Percentiles rank a stretch among this genome's conserved stretches.
phyloP scores from a whole-genome alignment of 2,888 invertebrate species.

The Bembecia ichneumoniformis region DNA sequence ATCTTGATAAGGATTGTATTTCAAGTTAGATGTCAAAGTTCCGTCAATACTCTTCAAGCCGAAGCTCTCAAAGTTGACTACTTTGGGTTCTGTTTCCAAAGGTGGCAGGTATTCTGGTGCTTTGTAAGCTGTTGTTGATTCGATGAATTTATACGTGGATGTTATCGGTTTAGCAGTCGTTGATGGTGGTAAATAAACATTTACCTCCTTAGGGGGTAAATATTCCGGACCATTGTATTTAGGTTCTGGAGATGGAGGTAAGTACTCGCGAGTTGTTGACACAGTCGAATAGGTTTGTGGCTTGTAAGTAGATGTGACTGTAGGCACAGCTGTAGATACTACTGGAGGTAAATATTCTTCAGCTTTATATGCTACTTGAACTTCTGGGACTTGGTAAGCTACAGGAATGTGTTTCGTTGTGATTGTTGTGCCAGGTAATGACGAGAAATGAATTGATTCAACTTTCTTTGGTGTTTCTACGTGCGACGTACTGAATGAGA shows the following conservation, averaged over 20 bases:
- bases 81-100: constrained; percentile 18
- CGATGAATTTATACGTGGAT: constrained; percentile 28
- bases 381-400: constrained; percentile 47
- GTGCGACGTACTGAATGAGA: constrained; percentile 38
- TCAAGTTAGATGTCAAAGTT: constrained; percentile 20
- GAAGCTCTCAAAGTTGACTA: constrained; percentile 31
- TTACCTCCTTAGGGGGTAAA: constrained; percentile 17
- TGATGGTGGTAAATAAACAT: constrained; percentile 27
- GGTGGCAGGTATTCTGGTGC: constrained; percentile 55
- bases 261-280: constrained; percentile 16
- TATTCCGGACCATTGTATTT: constrained; percentile 34
- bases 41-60: constrained; percentile 28
- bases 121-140: constrained; percentile 32
- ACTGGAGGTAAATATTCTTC: constrained; percentile 59
- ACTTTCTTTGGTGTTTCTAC: constrained; percentile 33
- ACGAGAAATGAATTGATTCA: constrained; percentile 43
- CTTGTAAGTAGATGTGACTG: constrained; percentile 38
- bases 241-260: constrained; percentile 16
- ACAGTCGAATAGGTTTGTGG: constrained; percentile 37
- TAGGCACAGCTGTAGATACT: constrained; percentile 29
- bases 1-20: constrained; percentile 41
- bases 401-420: constrained; percentile 35
- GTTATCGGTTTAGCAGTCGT: constrained; percentile 25
- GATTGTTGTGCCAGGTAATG: constrained; percentile 32
- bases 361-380: constrained; percentile 48